Evolutionary conservation across 2,797 vertebrate species (phyloP).

Genomic region (Hybognathus amarus): DNA sequence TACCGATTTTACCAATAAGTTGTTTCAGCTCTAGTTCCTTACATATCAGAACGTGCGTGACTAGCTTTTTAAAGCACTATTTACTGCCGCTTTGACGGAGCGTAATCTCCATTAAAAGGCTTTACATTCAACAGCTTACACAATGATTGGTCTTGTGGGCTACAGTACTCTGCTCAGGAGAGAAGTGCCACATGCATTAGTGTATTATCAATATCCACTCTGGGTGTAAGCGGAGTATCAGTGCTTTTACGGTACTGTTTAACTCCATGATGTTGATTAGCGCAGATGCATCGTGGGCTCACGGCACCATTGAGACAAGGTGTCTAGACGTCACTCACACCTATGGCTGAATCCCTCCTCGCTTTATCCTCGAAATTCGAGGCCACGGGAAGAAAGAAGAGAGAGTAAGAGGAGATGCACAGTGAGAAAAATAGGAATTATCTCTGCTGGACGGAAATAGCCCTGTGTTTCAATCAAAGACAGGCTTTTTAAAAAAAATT

Average conservation of each 20-base stretch:
- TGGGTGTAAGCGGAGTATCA: not conserved
- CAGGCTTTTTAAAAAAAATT: conserved; percentile 45
- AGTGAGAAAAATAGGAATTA: conserved; percentile 52
- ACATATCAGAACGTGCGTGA: not conserved
- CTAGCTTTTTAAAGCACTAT: conserved; percentile 10
- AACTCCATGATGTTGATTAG: conserved; percentile 29
- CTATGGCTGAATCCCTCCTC: conserved; percentile 20
- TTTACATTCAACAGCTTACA: conserved; percentile 31
- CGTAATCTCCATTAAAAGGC: conserved; percentile 20
- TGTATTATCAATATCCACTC: conserved; percentile 9
- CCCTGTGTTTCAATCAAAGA: conserved; percentile 59
- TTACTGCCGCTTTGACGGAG: conserved; percentile 27
- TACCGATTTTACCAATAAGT: not conserved
- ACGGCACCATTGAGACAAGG: not conserved
- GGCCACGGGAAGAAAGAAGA: conserved; percentile 38
- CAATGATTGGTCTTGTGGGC: conserved; percentile 9
- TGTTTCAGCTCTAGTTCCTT: conserved; percentile 18
- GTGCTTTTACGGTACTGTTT: conserved; percentile 29
- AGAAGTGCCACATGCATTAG: conserved; percentile 26
- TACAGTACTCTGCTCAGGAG: not conserved
- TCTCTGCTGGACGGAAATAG: conserved; percentile 60
- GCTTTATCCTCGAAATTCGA: conserved; percentile 9
- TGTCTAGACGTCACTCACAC: conserved; percentile 48
- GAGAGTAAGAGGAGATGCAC: conserved; percentile 30
- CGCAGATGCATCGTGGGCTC: conserved; percentile 18